Base-by-base conservation (phyloP, 2,888 invertebrate species). In the Andrena minutula region DNA sequence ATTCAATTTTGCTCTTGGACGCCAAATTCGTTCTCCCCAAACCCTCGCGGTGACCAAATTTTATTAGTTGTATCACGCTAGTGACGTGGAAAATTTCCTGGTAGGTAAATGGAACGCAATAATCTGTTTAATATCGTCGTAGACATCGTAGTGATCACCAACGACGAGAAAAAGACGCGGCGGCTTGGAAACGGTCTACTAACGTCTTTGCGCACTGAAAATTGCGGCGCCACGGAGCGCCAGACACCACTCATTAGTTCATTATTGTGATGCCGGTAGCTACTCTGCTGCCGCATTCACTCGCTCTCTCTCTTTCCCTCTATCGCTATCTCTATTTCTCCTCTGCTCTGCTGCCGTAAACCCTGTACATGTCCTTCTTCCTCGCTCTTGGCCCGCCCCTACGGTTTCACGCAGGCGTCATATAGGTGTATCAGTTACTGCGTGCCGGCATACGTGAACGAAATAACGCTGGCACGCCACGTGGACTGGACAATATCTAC, bases 171-270 rank as follows among this genome's bases (percentile, higher is more conserved):
- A 70, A 70, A 58, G 72, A 77, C 58, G 32, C n/a, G 2, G 26
- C 35, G 51, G 63, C 20, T 56, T 60, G 78, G 70, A 78, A 78
- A 47, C 32, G 28, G 63, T 79, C 73, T 71, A 61, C 32, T 28
- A n/a, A 51, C 82, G 82, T 87, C 86, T 78, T 86, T 82, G 83
- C 64, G 30, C 47, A 60, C 61, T 80, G 72, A 79, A 86, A 83
- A 84, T 84, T 80, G 77, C 81, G 84, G 78, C 75, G 80, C 80
- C 78, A 73, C 80, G 78, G 73, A 83, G 65, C 80, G 83, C 72
- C 87, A 89, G 86, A 88, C 86, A 89, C 84, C 79, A 83, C 84
- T 87, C 86, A 89, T 89, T 89, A 89, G 85, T 85, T 83, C 85
- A 87, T 89, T 87, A 89, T 78, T 74, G 71, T 76, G 74, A 75